Evolutionary conservation across 2,797 vertebrate species (phyloP).

Genomic region (Anguilla anguilla): DNA sequence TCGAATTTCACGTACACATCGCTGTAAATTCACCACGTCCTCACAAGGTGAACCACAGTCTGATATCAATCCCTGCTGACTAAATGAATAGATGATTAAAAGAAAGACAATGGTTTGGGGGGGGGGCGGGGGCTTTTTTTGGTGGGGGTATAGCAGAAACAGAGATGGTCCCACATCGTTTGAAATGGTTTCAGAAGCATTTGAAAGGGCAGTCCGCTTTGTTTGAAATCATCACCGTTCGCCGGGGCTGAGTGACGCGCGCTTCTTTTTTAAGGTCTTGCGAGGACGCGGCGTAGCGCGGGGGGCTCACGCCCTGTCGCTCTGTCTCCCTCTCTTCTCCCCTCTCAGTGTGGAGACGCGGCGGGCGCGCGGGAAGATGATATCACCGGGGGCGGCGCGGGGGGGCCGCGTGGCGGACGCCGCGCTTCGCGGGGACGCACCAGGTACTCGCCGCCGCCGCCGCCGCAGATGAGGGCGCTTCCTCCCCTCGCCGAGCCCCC

Average conservation of each 20-base stretch:
- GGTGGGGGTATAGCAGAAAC: neutral
- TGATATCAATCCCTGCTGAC: neutral
- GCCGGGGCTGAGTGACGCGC: conserved; percentile 26
- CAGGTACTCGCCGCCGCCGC: conserved; percentile 78
- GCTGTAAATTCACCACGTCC: conserved; percentile 55
- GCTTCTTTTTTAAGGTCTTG: neutral
- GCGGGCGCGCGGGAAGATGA: conserved; percentile 86
- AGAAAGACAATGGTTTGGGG: neutral
- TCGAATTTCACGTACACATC: conserved; percentile 54
- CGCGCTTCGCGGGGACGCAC: conserved; percentile 78
- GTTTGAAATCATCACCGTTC: neutral
- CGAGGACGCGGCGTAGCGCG: neutral
- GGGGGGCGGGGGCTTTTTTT: neutral
- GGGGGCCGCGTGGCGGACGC: conserved; percentile 67
- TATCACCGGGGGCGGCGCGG: conserved; percentile 72
- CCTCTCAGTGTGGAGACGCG: conserved; percentile 68
- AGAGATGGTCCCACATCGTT: neutral
- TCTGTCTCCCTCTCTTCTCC: conserved; percentile 44
- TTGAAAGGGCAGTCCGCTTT: neutral
- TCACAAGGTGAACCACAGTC: conserved; percentile 58
- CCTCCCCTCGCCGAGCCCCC: conserved; percentile 36
- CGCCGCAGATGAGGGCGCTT: conserved; percentile 42
- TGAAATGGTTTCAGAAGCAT: neutral
- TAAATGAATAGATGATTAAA: neutral
- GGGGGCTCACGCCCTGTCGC: neutral